Evolutionary conservation across 2,888 invertebrate genomes (phyloP).

Genomic region (Gortyna flavago): DNA sequence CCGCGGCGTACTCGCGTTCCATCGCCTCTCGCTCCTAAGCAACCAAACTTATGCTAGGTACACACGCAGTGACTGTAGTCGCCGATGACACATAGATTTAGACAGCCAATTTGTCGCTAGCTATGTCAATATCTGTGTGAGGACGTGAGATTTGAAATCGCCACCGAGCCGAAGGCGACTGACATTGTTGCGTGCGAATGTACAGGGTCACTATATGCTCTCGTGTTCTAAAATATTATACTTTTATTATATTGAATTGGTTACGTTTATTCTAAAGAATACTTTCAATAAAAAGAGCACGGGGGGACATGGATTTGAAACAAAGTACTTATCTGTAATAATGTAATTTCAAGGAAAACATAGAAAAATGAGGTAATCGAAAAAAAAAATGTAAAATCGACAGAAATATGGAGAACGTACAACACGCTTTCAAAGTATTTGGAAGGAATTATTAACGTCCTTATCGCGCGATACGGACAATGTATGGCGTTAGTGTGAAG

Average conservation of each 20-base stretch:
- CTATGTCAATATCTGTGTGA: neutral
- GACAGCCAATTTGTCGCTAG: neutral
- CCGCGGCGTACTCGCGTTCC: conserved; percentile 92
- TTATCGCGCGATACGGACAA: neutral
- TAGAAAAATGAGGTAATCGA: neutral
- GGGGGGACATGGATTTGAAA: neutral
- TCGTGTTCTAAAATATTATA: neutral
- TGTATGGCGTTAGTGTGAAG: neutral
- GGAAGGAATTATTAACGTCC: neutral
- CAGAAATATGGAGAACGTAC: neutral
- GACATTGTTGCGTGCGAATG: neutral
- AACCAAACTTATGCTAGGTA: neutral
- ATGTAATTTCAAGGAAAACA: neutral
- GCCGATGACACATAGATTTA: neutral
- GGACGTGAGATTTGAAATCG: neutral
- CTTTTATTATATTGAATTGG: no score
- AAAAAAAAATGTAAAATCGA: neutral
- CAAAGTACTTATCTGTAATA: no score
- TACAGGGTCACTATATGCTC: neutral
- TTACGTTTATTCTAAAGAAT: neutral
- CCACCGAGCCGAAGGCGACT: neutral
- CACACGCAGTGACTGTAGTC: neutral
- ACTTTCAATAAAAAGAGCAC: neutral
- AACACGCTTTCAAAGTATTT: neutral
- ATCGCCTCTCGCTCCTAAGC: conserved; percentile 89